Conservation (phyloP, 2,113 vertebrate species). For the Eleginops maclovinus region DNA sequence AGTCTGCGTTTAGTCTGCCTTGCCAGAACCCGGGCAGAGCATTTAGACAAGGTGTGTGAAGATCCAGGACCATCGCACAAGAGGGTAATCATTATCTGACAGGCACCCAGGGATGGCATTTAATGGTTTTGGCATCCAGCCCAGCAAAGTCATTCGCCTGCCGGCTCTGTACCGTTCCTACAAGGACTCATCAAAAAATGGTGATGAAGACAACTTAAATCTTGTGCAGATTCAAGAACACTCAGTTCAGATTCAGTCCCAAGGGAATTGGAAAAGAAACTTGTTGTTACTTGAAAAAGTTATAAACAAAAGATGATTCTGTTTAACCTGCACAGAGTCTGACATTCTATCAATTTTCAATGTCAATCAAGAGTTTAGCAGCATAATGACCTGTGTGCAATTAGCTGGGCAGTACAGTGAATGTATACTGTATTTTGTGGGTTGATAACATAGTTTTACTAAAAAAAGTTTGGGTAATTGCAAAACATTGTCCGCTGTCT, state of each 20-base stretch:
- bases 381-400: background rate
- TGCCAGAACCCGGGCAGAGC: constrained; percentile 58
- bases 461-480: background rate
- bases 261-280: background rate
- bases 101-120: constrained; percentile 60
- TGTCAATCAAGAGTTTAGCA: background rate
- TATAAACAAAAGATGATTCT: background rate
- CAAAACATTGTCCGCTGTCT: background rate
- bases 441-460: background rate
- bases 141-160: constrained; percentile 56
- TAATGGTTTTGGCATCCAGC: constrained; percentile 72
- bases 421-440: too few relatives aligned
- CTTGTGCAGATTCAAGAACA: constrained; percentile 6
- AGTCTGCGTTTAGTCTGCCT: constrained; percentile 51
- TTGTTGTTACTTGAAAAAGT: constrained; percentile 1
- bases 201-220: constrained; percentile 35
- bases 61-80: constrained; percentile 60
- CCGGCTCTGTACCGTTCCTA: constrained; percentile 44
- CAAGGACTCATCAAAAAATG: constrained; percentile 40
- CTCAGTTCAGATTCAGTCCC: constrained; percentile 2
- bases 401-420: too few relatives aligned
- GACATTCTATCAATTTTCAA: background rate
- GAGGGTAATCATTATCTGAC: constrained; percentile 72
- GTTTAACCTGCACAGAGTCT: background rate
- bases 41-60: constrained; percentile 75